These are phyloP conservation scores for Latrodectus geometricus DNA, from an alignment of 1,140 invertebrate genomes.

Conservation along the genomic window DNA sequence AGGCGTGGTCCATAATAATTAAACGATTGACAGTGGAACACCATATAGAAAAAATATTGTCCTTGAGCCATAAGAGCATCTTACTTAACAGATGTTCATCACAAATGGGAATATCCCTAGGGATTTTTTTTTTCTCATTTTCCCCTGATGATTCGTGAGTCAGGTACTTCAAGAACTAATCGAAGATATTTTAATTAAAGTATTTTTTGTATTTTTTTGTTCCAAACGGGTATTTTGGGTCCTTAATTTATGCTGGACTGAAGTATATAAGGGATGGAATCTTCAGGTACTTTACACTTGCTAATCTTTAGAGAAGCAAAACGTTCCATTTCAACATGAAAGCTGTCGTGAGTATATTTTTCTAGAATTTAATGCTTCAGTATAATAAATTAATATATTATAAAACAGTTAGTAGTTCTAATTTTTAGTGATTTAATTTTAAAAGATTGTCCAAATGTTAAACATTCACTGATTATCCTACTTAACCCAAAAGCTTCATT, in stretches of 20 bases:
- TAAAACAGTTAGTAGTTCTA: no score
- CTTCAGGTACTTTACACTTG: neutral
- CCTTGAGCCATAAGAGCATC: neutral
- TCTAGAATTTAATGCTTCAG: no score
- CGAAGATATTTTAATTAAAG: neutral
- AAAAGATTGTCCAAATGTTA: no score
- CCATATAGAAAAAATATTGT: neutral
- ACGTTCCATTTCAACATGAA: constrained; percentile 23
- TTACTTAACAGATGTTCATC: neutral
- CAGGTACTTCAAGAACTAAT: constrained; percentile 8
- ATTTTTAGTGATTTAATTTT: no score
- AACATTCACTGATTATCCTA: no score
- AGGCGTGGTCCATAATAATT: neutral
- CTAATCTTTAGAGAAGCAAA: constrained; percentile 21
- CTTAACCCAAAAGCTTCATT: no score
- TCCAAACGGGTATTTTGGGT: neutral
- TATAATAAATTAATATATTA: no score
- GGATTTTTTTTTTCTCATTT: neutral
- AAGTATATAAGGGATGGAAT: constrained; percentile 13
- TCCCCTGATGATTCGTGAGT: neutral
- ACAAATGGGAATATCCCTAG: neutral
- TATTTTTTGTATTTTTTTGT: neutral
- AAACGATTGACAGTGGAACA: neutral
- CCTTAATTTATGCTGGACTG: neutral
- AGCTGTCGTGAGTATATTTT: constrained; percentile 20